Conservation (phyloP, 2,888 invertebrate species). For the Eilema sororculum region DNA sequence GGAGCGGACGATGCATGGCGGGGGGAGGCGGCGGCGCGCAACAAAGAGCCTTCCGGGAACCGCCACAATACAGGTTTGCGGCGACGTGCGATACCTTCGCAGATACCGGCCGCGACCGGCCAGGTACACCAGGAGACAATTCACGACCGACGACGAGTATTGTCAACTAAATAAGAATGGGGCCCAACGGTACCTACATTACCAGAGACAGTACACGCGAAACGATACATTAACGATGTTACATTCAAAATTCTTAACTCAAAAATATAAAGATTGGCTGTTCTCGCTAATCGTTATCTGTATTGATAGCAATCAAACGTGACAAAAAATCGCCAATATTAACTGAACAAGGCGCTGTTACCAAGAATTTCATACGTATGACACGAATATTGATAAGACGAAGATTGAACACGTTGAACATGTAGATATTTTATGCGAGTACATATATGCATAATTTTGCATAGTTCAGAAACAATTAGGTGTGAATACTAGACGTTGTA, state of each 20-base stretch:
- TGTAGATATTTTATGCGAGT: slow-evolving; percentile 29
- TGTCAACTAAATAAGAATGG: slow-evolving; percentile 72
- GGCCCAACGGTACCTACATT: slow-evolving; percentile 62
- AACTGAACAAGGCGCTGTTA: slow-evolving; percentile 53
- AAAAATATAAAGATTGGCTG: slow-evolving; percentile 43
- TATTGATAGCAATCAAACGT: slow-evolving; percentile 58
- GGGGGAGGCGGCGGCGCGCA: slow-evolving; percentile 70
- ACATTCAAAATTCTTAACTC: slow-evolving; percentile 19
- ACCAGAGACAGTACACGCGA: slow-evolving; percentile 2
- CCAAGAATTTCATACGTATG: slow-evolving; percentile 57
- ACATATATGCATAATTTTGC: slow-evolving; percentile 20
- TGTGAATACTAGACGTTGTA: slow-evolving; percentile 16
- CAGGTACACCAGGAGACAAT: slow-evolving; percentile 69
- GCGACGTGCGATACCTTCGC: slow-evolving; percentile 86
- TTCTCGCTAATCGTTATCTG: slow-evolving; percentile 56
- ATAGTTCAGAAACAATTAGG: slow-evolving; percentile 21
- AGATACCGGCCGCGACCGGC: slow-evolving; percentile 76
- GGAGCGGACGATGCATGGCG: slow-evolving; percentile 54
- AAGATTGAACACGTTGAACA: slow-evolving; percentile 38
- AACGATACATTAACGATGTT: slow-evolving; percentile 25
- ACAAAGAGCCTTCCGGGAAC: slow-evolving; percentile 86
- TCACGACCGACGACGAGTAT: slow-evolving; percentile 60
- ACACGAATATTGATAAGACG: slow-evolving; percentile 66
- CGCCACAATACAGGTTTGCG: slow-evolving; percentile 86
- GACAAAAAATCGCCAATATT: slow-evolving; percentile 62